Base-by-base conservation (phyloP, 2,888 invertebrate genomes). In the Apoderus coryli region DNA sequence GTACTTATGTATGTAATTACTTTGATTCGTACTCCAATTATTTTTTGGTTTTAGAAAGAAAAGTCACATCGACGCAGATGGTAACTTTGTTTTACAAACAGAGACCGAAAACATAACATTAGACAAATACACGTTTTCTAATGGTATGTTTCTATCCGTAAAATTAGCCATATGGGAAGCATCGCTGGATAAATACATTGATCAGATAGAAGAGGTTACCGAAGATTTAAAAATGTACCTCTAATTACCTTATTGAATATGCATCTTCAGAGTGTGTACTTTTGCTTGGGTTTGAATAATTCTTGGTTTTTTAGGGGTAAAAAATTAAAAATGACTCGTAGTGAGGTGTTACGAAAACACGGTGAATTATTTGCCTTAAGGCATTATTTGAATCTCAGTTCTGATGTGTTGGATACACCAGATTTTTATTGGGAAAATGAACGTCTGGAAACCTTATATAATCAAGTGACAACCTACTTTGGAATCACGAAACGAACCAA, bases 351-450 rank as follows among this genome's bases (percentile, higher is more conserved):
- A 16, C 65, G 70, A 16, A 82, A 80, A 53, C 78, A 80, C 28
- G 93, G 93, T 0, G 85, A 92, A 63, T 54, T 93, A 11, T 89
- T 89, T 53, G 80, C 84, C 0, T 62, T 93, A 15, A 68, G 90
- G 3, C 92, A 93, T 59, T 68, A 78, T 11, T 76, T 96, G 31
- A 96, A 90, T 58, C 65, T 96, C 40, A 86, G 89, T 44, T 93
- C 93, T 0, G 93, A 95, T 57, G 63, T 95, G 24, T 61, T 95
- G 41, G 93, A 93, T 56, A 88, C 88, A 0, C 93, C 95, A 0
- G 96, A 96, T 61, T 92, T 93, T 60, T 96, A 96, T 60, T 96
- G 96, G 96, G 95, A 96, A 49, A 72, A 89, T 31, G 89, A 92
- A 45, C 69, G 81, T 31, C 61, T 95, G 15, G 95, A 95, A 60